Evolutionary conservation across 2,113 vertebrate genomes (phyloP).

Genomic region (Camelus dromedarius): DNA sequence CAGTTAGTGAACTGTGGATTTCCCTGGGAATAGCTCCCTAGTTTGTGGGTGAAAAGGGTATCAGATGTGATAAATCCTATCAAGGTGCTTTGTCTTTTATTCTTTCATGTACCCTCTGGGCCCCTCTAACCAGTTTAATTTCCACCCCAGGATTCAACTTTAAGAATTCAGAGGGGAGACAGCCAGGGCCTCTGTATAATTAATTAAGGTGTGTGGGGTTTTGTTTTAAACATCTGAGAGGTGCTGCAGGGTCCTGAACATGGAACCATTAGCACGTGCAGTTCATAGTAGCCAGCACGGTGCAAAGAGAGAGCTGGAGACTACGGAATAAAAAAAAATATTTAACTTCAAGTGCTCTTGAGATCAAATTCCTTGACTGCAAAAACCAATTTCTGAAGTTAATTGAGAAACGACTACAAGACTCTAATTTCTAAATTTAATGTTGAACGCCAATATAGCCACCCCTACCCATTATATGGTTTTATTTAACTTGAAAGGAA

Average conservation of each 20-base stretch:
- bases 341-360: not conserved
- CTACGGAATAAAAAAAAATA: not conserved
- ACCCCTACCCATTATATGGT: not conserved
- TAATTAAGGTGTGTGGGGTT: not conserved
- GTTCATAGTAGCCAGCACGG: not conserved
- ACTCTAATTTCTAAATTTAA: not conserved
- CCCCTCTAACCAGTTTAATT: not conserved
- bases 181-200: not conserved
- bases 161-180: not conserved
- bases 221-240: not conserved
- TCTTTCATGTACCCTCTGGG: not conserved
- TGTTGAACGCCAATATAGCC: not conserved
- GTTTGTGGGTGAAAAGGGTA: not conserved
- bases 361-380: not conserved
- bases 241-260: not conserved
- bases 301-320: not conserved
- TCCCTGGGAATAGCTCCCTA: not conserved
- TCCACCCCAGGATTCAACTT: not conserved
- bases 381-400: constrained; percentile 19
- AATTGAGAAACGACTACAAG: not conserved
- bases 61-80: not conserved
- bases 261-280: not conserved
- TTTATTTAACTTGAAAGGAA: constrained; percentile 13
- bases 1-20: not conserved
- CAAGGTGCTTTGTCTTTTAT: not conserved